phyloP scores from a whole-genome alignment of 1,140 invertebrate species.

The Metaphire vulgaris region DNA sequence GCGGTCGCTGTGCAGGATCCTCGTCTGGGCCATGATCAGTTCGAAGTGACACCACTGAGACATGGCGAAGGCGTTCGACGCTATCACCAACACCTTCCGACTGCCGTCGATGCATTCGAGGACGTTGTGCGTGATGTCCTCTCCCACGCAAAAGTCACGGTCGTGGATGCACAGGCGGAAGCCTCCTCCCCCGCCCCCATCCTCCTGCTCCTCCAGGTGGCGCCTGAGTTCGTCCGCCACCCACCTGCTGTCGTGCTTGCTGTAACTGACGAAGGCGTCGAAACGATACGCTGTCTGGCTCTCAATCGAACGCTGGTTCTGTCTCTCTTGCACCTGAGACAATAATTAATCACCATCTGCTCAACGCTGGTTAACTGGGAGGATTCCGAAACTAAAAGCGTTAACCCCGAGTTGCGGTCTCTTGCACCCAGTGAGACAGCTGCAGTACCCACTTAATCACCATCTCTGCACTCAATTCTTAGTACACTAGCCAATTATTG shows the following conservation, averaged over 20 bases:
- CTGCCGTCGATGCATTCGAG: conserved; percentile 34
- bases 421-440: too few species aligned
- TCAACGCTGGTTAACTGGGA: too few species aligned
- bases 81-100: conserved; percentile 33
- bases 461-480: too few species aligned
- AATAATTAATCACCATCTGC: too few species aligned
- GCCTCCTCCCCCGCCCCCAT: too few species aligned
- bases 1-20: conserved; percentile 23
- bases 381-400: too few species aligned
- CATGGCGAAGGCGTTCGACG: conserved; percentile 34
- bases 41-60: conserved; percentile 40
- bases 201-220: conserved; percentile 12
- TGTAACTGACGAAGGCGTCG: conserved; percentile 16
- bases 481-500: too few species aligned
- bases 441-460: too few species aligned
- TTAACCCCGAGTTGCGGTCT: too few species aligned
- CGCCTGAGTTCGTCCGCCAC: background rate
- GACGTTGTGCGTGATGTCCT: conserved; percentile 36
- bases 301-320: background rate
- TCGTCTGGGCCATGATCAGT: conserved; percentile 48
- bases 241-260: conserved; percentile 1
- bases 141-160: conserved; percentile 37
- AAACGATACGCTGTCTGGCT: background rate
- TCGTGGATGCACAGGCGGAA: conserved; percentile 38
- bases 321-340: background rate